Evolutionary conservation across 1,140 invertebrate species (phyloP).

Genomic region (Drosophila repletoides): DNA sequence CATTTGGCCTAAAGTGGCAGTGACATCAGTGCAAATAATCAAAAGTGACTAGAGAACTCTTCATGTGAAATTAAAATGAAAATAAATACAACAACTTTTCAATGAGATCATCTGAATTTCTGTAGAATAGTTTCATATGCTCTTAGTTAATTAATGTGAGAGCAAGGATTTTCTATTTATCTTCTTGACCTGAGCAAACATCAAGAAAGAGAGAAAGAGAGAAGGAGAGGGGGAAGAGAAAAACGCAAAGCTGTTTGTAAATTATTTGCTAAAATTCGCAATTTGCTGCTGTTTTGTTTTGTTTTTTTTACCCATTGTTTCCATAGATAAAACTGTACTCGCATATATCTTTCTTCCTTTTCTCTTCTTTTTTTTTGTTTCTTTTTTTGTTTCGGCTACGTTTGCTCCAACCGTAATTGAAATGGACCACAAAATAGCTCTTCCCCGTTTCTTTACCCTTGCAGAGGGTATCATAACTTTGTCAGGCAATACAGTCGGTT

Average conservation of each 20-base stretch:
- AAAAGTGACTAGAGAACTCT: not conserved
- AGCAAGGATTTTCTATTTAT: slow-evolving; percentile 19
- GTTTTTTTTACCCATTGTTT: not conserved
- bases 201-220: too few relatives aligned
- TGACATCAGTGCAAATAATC: slow-evolving; percentile 19
- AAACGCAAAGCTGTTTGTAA: slow-evolving; percentile 2
- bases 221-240: too few relatives aligned
- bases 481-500: too few relatives aligned
- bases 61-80: not conserved
- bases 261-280: slow-evolving; percentile 6
- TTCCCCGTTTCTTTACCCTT: not conserved
- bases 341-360: slow-evolving; percentile 24
- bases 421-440: slow-evolving; percentile 64
- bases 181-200: slow-evolving; percentile 8
- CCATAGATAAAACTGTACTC: slow-evolving; percentile 7
- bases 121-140: slow-evolving; percentile 18
- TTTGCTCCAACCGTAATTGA: slow-evolving; percentile 43
- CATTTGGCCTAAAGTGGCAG: slow-evolving; percentile 14
- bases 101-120: slow-evolving; percentile 33
- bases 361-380: too few relatives aligned
- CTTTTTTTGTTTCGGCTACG: slow-evolving; percentile 22
- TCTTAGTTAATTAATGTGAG: slow-evolving; percentile 18
- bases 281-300: too few relatives aligned
- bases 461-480: too few relatives aligned
- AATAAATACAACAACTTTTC: too few relatives aligned